These are phyloP conservation scores for Orthosia gothica DNA, from an alignment of 2,888 invertebrate species.

Conservation along the genomic window DNA sequence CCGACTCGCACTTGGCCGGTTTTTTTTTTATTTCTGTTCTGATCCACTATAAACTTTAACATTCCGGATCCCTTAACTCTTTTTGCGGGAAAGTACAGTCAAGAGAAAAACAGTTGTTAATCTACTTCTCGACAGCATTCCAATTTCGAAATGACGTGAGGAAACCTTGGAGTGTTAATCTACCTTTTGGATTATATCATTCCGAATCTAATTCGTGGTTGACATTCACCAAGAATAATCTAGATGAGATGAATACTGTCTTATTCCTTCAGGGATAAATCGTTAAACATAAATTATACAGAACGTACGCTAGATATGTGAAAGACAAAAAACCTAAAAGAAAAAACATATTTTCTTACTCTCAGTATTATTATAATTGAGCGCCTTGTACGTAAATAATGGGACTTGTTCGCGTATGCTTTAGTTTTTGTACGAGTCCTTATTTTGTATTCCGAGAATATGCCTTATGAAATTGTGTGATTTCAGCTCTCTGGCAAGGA, in stretches of 20 bases:
- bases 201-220: background rate
- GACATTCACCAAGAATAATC: background rate
- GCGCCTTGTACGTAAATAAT: conserved; percentile 40
- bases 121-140: background rate
- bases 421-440: conserved; percentile 32
- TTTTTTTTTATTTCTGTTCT: too few relatives aligned
- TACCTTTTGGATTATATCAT: background rate
- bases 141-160: background rate
- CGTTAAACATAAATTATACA: conserved; percentile 23
- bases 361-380: conserved; percentile 48
- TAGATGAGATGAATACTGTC: background rate
- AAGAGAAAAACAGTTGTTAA: too few relatives aligned
- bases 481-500: conserved; percentile 4
- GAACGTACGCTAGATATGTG: background rate
- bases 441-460: conserved; percentile 18
- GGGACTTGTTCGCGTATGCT: conserved; percentile 19
- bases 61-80: too few relatives aligned
- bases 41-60: too few relatives aligned
- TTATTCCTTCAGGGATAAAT: background rate
- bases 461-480: conserved; percentile 10
- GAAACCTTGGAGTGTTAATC: too few relatives aligned
- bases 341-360: conserved; percentile 15
- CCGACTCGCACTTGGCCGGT: too few relatives aligned
- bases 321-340: conserved; percentile 13
- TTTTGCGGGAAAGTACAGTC: too few relatives aligned